These are phyloP conservation scores for Aramus guarauna DNA, from an alignment of 2,113 vertebrate genomes.

Conservation along the genomic window DNA sequence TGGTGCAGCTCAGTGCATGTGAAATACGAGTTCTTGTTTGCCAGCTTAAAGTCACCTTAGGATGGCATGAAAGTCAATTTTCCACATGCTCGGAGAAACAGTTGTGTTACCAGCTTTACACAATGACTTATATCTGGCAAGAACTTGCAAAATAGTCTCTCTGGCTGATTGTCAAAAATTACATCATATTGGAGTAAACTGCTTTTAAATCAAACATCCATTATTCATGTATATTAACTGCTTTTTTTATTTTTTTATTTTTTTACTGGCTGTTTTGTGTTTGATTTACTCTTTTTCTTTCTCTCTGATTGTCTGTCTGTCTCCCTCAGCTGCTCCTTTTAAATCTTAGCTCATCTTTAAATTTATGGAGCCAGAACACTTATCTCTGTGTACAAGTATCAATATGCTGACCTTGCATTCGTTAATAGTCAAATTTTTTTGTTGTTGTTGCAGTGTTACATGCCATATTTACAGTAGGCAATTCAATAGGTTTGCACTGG, in stretches of 20 bases:
- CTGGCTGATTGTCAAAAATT: conserved; percentile 91
- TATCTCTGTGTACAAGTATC: conserved; percentile 26
- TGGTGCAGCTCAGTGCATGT: background rate
- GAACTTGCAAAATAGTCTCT: conserved; percentile 83
- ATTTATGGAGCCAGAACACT: conserved; percentile 66
- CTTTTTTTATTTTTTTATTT: conserved; percentile 61
- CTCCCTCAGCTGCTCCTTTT: conserved; percentile 58
- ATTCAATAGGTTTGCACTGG: background rate
- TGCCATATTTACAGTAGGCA: conserved; percentile 40
- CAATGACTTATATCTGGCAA: conserved; percentile 86
- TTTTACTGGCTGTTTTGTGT: conserved; percentile 69
- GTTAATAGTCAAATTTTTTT: conserved; percentile 10
- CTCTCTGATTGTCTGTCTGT: conserved; percentile 51
- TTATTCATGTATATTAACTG: conserved; percentile 87
- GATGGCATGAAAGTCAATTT: conserved; percentile 70
- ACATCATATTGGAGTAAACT: conserved; percentile 90
- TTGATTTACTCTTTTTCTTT: conserved; percentile 75
- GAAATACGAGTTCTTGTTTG: conserved; percentile 29
- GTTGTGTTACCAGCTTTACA: conserved; percentile 60
- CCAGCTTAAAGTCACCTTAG: conserved; percentile 73
- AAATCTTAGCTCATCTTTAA: conserved; percentile 77
- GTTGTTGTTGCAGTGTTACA: background rate
- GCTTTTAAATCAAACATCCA: conserved; percentile 85
- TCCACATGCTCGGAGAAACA: conserved; percentile 58
- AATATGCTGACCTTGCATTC: conserved; percentile 46